A percentile compares a stretch with the other conserved stretches of the same genome.
Evolutionary conservation across 2,113 vertebrate species (phyloP).

Genomic region (Arizona elegans): DNA sequence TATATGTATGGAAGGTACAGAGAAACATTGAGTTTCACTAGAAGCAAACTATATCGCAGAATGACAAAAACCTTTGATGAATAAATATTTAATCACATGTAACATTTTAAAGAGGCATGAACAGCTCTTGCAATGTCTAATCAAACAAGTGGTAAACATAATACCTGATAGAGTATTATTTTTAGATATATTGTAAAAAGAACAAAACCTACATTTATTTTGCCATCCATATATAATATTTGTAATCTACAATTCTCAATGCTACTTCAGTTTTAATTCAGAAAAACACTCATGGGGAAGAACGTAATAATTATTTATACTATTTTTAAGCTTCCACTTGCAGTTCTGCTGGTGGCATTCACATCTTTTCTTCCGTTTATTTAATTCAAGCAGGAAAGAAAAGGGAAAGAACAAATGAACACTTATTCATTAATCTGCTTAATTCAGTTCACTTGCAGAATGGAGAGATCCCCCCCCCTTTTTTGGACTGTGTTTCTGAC

Average conservation of each 20-base stretch:
- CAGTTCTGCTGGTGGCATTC: not conserved
- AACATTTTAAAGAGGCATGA: slow-evolving; percentile 52
- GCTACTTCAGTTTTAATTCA: not conserved
- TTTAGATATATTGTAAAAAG: slow-evolving; percentile 21
- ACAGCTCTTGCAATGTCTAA: slow-evolving; percentile 45
- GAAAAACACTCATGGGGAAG: not conserved
- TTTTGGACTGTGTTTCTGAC: not conserved
- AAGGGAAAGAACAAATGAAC: not conserved
- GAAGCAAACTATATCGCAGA: slow-evolving; percentile 33
- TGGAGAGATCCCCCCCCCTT: not conserved
- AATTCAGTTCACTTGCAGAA: not conserved
- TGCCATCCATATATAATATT: not conserved
- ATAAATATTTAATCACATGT: slow-evolving; percentile 61
- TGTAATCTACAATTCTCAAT: not conserved
- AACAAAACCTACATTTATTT: not conserved
- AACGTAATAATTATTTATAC: not conserved
- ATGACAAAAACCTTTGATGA: slow-evolving; percentile 40
- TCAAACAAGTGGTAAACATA: slow-evolving; percentile 25
- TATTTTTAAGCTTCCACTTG: not conserved
- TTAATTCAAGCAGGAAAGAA: not conserved
- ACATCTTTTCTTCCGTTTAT: not conserved
- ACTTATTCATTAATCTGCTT: not conserved
- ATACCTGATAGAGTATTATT: not conserved
- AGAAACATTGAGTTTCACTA: slow-evolving; percentile 14
- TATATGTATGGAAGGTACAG: slow-evolving; percentile 16